Conservation (phyloP, 2,888 invertebrate species). For the Parapristionchus giblindavisi region DNA sequence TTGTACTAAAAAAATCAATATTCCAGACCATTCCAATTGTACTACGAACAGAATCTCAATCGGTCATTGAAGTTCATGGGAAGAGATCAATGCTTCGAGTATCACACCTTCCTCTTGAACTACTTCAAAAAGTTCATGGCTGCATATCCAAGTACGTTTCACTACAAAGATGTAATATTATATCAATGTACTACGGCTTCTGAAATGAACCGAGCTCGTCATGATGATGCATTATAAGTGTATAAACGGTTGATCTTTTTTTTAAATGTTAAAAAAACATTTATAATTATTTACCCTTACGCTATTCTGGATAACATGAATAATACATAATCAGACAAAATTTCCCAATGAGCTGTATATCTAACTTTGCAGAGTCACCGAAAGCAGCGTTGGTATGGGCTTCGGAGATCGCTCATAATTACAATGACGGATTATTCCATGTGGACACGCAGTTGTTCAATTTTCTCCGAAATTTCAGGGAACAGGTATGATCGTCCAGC, state of each 20-base stretch:
- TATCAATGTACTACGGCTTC: no score
- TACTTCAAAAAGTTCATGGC: slow-evolving; percentile 34
- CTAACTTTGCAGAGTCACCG: slow-evolving; percentile 35
- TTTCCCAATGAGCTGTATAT: neutral
- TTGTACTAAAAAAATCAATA: neutral
- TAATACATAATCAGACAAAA: no score
- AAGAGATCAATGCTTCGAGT: slow-evolving; percentile 23
- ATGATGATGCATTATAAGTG: no score
- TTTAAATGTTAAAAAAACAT: neutral
- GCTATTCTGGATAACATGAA: no score
- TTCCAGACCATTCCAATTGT: slow-evolving; percentile 30
- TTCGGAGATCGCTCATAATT: slow-evolving; percentile 51
- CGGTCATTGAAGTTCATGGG: slow-evolving; percentile 7
- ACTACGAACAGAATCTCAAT: slow-evolving; percentile 19
- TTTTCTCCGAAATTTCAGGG: slow-evolving; percentile 47
- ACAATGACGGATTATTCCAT: slow-evolving; percentile 49
- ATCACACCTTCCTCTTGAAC: slow-evolving; percentile 22
- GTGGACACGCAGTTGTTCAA: slow-evolving; percentile 52
- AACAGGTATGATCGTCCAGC: slow-evolving; percentile 30
- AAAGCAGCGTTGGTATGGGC: slow-evolving; percentile 58
- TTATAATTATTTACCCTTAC: no score
- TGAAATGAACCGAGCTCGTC: no score
- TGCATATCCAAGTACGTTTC: slow-evolving; percentile 29
- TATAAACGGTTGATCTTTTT: no score
- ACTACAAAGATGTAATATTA: no score